Conservation (phyloP, 2,797 vertebrate species). For the Gymnocypris eckloni region DNA sequence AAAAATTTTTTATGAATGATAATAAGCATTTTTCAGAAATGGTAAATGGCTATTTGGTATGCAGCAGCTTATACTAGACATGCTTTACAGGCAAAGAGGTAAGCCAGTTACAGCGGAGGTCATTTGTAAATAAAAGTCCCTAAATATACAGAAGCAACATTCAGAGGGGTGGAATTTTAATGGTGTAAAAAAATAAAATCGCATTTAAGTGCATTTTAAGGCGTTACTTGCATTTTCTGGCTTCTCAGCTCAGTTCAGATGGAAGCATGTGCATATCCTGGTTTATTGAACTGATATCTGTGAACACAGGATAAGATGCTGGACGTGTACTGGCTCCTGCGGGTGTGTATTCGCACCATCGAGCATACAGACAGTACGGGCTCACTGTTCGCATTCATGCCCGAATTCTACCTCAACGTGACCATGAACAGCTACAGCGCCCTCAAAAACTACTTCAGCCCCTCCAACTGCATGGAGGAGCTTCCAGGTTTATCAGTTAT, state of each 20-base stretch:
- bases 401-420: constrained; percentile 97
- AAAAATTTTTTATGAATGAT: too few species aligned
- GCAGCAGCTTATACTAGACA: neutral
- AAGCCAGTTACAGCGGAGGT: neutral
- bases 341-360: constrained; percentile 90
- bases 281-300: neutral
- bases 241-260: neutral
- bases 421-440: constrained; percentile 99
- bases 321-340: constrained; percentile 95
- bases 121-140: neutral
- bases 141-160: neutral
- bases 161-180: neutral
- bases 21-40: neutral
- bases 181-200: neutral
- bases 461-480: constrained; percentile 93
- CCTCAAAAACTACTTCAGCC: constrained; percentile 98
- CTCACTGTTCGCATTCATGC: constrained; percentile 90
- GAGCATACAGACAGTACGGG: constrained; percentile 90
- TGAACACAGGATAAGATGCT: constrained; percentile 92
- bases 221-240: neutral
- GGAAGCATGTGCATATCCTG: neutral
- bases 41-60: neutral
- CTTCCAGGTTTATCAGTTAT: constrained; percentile 83
- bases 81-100: neutral
- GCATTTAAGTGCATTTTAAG: neutral